These are phyloP conservation scores for Thymallus thymallus DNA, from an alignment of 2,113 vertebrate genomes.

Conservation along the genomic window DNA sequence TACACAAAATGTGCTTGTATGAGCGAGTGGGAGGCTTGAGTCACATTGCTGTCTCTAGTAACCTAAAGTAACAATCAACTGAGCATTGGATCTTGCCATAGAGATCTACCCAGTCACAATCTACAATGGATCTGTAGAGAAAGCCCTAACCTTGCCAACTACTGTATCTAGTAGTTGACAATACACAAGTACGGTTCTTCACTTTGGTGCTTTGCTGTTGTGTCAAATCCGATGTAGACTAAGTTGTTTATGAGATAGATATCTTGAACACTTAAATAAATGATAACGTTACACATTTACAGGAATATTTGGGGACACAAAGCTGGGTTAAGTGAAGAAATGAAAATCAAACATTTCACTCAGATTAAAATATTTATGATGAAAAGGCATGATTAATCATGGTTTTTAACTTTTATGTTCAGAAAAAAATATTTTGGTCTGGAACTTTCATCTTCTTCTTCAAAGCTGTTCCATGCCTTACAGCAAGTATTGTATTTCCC, in stretches of 20 bases:
- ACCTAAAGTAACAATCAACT: too few species aligned
- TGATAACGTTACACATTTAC: too few species aligned
- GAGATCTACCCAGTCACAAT: neutral
- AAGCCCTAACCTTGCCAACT: too few species aligned
- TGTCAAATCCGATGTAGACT: too few species aligned
- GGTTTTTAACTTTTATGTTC: neutral
- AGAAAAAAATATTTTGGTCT: slow-evolving; percentile 20
- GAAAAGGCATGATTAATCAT: slow-evolving; percentile 7
- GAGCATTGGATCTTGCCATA: too few species aligned
- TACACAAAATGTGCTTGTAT: slow-evolving; percentile 9
- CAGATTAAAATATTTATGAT: slow-evolving; percentile 6
- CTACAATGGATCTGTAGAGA: neutral
- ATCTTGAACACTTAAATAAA: too few species aligned
- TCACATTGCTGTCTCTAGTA: too few species aligned
- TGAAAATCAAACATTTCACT: neutral
- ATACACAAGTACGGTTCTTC: too few species aligned
- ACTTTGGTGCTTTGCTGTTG: too few species aligned
- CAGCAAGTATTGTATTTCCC: neutral
- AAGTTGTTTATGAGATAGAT: too few species aligned
- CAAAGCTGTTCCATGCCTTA: slow-evolving; percentile 27
- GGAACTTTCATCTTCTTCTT: slow-evolving; percentile 41
- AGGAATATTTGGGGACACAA: neutral
- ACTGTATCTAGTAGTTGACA: too few species aligned
- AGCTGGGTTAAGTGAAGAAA: neutral
- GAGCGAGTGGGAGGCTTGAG: neutral